Evolutionary conservation across 1,140 invertebrate genomes (phyloP).

Genomic region (Holotrichia oblita): DNA sequence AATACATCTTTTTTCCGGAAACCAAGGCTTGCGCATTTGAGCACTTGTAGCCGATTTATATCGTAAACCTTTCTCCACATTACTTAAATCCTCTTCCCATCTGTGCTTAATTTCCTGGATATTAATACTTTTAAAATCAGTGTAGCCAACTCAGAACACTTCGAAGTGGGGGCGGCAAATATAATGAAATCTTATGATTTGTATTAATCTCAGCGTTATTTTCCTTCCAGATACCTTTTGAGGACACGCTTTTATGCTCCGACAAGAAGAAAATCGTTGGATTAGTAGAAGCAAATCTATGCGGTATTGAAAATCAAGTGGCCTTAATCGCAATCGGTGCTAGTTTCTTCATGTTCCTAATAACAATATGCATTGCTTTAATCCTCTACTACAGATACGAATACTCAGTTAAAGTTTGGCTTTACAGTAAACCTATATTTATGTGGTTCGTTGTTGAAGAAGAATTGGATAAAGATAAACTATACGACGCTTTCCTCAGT

Average conservation of each 20-base stretch:
- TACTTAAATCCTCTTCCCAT: too few species aligned
- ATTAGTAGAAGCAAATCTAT: neutral
- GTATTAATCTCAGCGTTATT: too few species aligned
- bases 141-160: too few species aligned
- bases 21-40: too few species aligned
- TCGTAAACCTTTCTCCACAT: too few species aligned
- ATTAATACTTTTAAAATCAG: too few species aligned
- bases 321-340: conserved; percentile 1
- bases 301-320: neutral
- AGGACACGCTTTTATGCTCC: neutral
- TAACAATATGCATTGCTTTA: neutral
- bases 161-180: too few species aligned
- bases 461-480: conserved; percentile 78
- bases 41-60: too few species aligned
- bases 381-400: conserved; percentile 67
- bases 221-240: conserved; percentile 18
- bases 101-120: too few species aligned
- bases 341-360: neutral
- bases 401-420: conserved; percentile 73
- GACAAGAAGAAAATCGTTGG: neutral
- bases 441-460: conserved; percentile 74
- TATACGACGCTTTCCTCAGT: conserved; percentile 87
- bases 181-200: too few species aligned
- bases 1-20: too few species aligned
- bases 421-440: conserved; percentile 71